These are phyloP conservation scores for Drepana falcataria DNA, from an alignment of 2,888 invertebrate genomes.

Conservation along the genomic window DNA sequence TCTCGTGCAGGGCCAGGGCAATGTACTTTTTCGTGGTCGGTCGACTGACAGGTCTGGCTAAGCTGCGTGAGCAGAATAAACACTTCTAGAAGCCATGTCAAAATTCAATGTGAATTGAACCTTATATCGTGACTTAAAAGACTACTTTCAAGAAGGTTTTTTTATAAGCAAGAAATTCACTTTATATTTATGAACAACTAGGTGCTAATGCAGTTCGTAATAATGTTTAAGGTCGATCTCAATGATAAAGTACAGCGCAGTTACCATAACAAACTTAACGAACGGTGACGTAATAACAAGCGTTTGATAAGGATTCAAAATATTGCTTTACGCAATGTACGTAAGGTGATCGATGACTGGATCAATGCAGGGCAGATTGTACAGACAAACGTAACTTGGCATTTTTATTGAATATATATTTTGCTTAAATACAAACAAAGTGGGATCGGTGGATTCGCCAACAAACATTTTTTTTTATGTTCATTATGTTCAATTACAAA, in stretches of 20 bases:
- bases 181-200: background rate
- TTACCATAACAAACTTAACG: background rate
- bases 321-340: background rate
- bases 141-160: too few species aligned
- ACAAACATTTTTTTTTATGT: too few species aligned
- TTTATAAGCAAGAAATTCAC: background rate
- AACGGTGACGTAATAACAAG: background rate
- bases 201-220: background rate
- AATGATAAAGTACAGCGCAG: background rate
- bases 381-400: background rate
- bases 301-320: background rate
- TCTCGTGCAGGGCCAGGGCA: constrained; percentile 50
- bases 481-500: too few species aligned
- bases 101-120: constrained; percentile 15
- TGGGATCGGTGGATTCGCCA: too few species aligned
- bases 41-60: constrained; percentile 44
- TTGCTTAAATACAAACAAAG: too few species aligned
- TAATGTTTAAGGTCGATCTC: background rate
- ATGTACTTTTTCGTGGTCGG: constrained; percentile 68
- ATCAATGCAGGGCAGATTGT: constrained; percentile 1
- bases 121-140: constrained; percentile 6
- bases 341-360: background rate
- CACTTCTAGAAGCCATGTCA: constrained; percentile 27
- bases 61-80: constrained; percentile 54
- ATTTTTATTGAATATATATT: too few species aligned